A percentile compares a stretch with the other conserved stretches of the same genome.
These are phyloP conservation scores for Anagrus nilaparvatae DNA, from an alignment of 1,140 invertebrate genomes.

Conservation along the genomic window DNA sequence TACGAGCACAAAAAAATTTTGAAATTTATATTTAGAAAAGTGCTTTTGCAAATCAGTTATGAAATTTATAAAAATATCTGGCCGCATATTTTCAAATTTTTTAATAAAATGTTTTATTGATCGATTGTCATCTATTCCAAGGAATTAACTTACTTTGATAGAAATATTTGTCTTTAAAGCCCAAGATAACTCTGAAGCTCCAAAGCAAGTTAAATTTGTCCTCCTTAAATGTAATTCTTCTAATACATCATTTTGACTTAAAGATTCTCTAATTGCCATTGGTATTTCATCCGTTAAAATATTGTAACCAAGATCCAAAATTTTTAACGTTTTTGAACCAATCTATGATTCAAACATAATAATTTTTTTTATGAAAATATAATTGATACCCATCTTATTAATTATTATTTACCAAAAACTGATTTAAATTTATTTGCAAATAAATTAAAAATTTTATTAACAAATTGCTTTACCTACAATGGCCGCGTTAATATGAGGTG, in stretches of 20 bases:
- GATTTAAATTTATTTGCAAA: neutral
- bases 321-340: conserved; percentile 7
- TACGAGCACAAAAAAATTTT: too few relatives aligned
- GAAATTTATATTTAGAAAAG: too few relatives aligned
- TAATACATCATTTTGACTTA: conserved; percentile 7
- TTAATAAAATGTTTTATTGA: too few relatives aligned
- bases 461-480: conserved; percentile 17
- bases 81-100: too few relatives aligned
- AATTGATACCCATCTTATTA: too few relatives aligned
- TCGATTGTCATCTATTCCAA: too few relatives aligned
- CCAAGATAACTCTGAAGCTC: conserved; percentile 5
- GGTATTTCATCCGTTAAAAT: conserved; percentile 5
- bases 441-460: neutral
- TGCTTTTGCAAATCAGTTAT: too few relatives aligned
- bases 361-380: too few relatives aligned
- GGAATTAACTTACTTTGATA: conserved; percentile 6
- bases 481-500: conserved; percentile 12
- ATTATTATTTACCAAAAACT: too few relatives aligned
- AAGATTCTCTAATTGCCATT: conserved; percentile 10
- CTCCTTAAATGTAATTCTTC: conserved; percentile 1
- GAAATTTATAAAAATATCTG: too few relatives aligned
- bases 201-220: conserved; percentile 9
- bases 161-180: conserved; percentile 5
- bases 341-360: too few relatives aligned
- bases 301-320: conserved; percentile 4